Evolutionary conservation across 2,888 invertebrate genomes (phyloP), one percentile per base, ranked within the genome.

Genomic region (Matsumyia berberina): DNA sequence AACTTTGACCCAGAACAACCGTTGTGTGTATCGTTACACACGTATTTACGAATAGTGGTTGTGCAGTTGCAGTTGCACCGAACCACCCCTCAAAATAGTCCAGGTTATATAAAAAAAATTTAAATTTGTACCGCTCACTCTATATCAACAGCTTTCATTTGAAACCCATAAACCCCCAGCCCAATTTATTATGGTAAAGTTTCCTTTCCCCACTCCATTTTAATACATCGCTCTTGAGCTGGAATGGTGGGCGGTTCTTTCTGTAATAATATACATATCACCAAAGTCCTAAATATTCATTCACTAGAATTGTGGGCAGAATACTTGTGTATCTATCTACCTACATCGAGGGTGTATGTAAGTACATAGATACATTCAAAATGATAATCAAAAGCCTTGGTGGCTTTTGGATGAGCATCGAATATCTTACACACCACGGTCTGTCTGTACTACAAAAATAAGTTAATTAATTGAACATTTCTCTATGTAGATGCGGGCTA

Each of bases 91-190:
- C 19, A 53, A 31, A 31, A 35, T 55, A 33, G 17, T 35, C 17
- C 31, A 35, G 17, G 15, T 35, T 33, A 9, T 4, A 19, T 12
- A 35, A 35, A 8, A 17, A 44, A 17, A 44, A 8, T 3, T 2
- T 17, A 42, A 15, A 15, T 0, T 7, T 15, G 7, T 7, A 17
- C 42, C 42, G n/a, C n/a, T n/a, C n/a, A n/a, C n/a, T n/a, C n/a
- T n/a, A 57, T 51, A 70, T 72, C 72, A 79, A 79, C 79, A 72
- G 64, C 57, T 64, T 66, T 72, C 15, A 57, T 39, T 64, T 35
- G 37, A 5, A 55, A 35, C 12, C 9, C 11, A 53, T 11, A 1
- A 6, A 17, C 6, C 29, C 31, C 11, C 12, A 42, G 39, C 29
- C n/a, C 42, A 42, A n/a, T n/a, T n/a, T n/a, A 60, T 60, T 60